Percentiles rank a stretch among this genome's conserved stretches.
Conservation (phyloP, 2,888 invertebrate species). For the Zele albiditarsus region DNA sequence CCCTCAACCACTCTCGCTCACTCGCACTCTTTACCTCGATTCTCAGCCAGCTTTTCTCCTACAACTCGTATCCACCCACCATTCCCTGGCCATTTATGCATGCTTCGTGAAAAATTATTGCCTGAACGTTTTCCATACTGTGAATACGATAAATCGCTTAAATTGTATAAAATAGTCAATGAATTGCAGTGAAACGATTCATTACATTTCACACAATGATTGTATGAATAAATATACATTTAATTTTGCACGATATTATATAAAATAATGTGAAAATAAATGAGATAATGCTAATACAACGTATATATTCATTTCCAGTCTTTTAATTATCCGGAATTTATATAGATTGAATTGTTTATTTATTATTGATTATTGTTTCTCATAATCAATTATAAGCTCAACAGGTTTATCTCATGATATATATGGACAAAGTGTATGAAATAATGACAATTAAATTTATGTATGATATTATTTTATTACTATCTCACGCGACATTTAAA, state of each 20-base stretch:
- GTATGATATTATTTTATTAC: slow-evolving; percentile 23
- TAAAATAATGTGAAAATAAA: too few species aligned
- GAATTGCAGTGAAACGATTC: slow-evolving; percentile 29
- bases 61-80: not conserved
- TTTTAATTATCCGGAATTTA: too few species aligned
- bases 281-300: too few species aligned
- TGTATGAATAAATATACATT: slow-evolving; percentile 18
- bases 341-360: not conserved
- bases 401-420: slow-evolving; percentile 8
- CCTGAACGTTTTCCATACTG: slow-evolving; percentile 32
- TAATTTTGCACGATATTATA: too few species aligned
- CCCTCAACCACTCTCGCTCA: not conserved
- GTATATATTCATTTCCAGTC: too few species aligned
- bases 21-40: not conserved
- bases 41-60: not conserved
- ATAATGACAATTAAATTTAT: slow-evolving; percentile 25
- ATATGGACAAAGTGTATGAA: slow-evolving; percentile 14
- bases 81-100: slow-evolving; percentile 32
- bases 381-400: not conserved
- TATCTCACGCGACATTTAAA: slow-evolving; percentile 30
- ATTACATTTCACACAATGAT: slow-evolving; percentile 23
- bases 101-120: slow-evolving; percentile 34
- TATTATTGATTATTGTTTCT: not conserved
- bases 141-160: slow-evolving; percentile 40
- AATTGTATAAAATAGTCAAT: slow-evolving; percentile 36